Conservation (phyloP, 1,140 invertebrate species). For the Papilio polyxenes region DNA sequence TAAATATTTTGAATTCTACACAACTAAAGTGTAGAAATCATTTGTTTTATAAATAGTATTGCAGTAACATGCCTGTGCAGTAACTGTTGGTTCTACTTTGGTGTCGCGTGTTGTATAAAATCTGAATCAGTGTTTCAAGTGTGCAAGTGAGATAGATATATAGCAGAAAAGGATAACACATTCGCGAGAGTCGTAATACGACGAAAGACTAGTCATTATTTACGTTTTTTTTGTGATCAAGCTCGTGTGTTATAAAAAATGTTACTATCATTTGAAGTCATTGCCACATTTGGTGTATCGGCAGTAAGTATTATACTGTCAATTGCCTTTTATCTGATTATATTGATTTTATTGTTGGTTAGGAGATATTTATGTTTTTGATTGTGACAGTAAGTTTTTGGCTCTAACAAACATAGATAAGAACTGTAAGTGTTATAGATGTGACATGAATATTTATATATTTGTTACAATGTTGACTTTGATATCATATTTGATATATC, state of each 20-base stretch:
- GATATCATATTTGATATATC: too few species aligned
- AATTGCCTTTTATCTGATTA: background rate
- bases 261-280: constrained; percentile 42
- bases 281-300: constrained; percentile 44
- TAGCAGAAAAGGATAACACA: background rate
- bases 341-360: constrained; percentile 16
- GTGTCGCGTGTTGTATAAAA: background rate
- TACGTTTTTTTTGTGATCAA: constrained; percentile 43
- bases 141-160: background rate
- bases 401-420: background rate
- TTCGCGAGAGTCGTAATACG: background rate
- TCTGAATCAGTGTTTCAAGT: background rate
- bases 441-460: background rate
- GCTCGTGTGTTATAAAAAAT: constrained; percentile 37
- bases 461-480: too few species aligned
- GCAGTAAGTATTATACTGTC: constrained; percentile 37
- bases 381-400: background rate
- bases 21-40: background rate
- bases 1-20: background rate
- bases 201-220: constrained; percentile 27
- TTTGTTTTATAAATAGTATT: background rate
- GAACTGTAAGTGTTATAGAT: background rate
- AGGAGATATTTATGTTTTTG: constrained; percentile 29
- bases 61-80: background rate
- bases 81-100: background rate